These are phyloP conservation scores for Bos taurus DNA, from an alignment of 2,113 vertebrate genomes.

Conservation along the genomic window ARS-UCD2.0 NC_037345.1:54562001-54562500, in stretches of 20 bases:
- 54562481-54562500: too few species aligned
- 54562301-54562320: too few species aligned
- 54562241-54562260: too few species aligned
- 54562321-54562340: neutral
- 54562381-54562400: neutral
- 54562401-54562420: neutral
- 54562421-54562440: too few species aligned
- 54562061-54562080: neutral
- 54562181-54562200: neutral
- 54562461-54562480: neutral
- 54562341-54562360: neutral
- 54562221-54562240: neutral
- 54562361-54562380: neutral
- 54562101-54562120: neutral
- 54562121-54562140: neutral
- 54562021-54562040: fast-evolving
- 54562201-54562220: neutral
- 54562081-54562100: neutral
- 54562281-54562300: neutral
- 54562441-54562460: neutral
- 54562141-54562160: neutral
- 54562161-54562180: neutral
- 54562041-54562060: neutral
- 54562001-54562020: neutral
- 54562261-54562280: neutral